Evolutionary conservation across 2,113 vertebrate genomes (phyloP), one percentile per base, ranked within the genome.

Genomic region (Phocoena phocoena): DNA sequence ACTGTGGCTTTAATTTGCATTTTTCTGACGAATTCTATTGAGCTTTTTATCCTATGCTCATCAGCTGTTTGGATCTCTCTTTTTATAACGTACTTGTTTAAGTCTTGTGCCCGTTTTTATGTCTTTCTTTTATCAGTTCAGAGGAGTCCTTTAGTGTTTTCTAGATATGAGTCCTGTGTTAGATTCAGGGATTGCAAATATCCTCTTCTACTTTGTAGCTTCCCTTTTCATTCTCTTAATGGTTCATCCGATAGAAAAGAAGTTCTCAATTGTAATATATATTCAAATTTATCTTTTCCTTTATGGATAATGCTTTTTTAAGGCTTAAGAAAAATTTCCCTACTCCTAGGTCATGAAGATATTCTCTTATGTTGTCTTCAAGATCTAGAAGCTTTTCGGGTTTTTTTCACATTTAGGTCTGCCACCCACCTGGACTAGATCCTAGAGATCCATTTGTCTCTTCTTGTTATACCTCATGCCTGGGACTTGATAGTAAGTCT

Each of bases 91-190:
- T 8, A 28, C 55, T 36, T 33, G 58, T 38, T 41, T 62, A 26
- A 62, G 50, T 26, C 70, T 26, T 3, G 28, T 5, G 65, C 95
- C 68, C 3, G 0, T 15, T 53, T 62, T 17, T 11, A 8, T 20
- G 21, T 41, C 10, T 1, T 63, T 38, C 10, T 1, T 74, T 38
- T 1, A 31, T 13, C 23, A 58, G 26, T 36, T 28, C 10, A 13
- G 18, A 79, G 81, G 8, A 8, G 55, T 13, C 21, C 58, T 62
- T 1, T 6, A 10, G 20, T 5, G 47, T 8, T 14, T 15, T 18
- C 31, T 26, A 6, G 58, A 33, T 3, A 0, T 1, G 31, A 10
- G 31, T 36, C 76, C 6, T 1, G 3, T 38, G 18, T 36, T 25
- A 76, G 36, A 31, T 4, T 7, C 31, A 36, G 50, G 60, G 33